Conservation (phyloP, 2,113 vertebrate genomes). For the Azemiops feae region DNA sequence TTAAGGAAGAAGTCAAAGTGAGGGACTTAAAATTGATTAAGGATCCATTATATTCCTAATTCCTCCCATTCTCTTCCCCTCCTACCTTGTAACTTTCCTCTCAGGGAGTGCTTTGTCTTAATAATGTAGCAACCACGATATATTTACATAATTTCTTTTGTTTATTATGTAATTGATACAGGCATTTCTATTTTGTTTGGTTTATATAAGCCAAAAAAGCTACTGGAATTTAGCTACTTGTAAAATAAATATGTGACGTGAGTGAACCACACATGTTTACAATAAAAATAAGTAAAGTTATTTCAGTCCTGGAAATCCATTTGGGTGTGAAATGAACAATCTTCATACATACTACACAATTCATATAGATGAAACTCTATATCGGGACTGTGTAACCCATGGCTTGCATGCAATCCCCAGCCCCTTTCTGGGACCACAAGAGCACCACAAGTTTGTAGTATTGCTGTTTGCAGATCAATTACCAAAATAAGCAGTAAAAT, state of each 20-base stretch:
- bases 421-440: background rate
- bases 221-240: background rate
- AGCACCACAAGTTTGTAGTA: background rate
- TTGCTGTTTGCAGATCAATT: background rate
- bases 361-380: background rate
- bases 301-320: background rate
- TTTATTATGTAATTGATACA: background rate
- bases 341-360: background rate
- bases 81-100: background rate
- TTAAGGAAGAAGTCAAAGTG: background rate
- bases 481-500: background rate
- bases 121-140: background rate
- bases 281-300: background rate
- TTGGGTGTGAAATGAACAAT: background rate
- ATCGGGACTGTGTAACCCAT: background rate
- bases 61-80: background rate
- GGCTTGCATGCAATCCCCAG: background rate
- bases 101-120: background rate
- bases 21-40: background rate
- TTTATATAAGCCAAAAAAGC: background rate
- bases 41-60: background rate
- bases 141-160: background rate
- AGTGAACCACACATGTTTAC: background rate
- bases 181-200: background rate
- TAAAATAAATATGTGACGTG: background rate